Evolutionary conservation across 2,113 vertebrate genomes (phyloP).

Genomic region (Eleginops maclovinus): DNA sequence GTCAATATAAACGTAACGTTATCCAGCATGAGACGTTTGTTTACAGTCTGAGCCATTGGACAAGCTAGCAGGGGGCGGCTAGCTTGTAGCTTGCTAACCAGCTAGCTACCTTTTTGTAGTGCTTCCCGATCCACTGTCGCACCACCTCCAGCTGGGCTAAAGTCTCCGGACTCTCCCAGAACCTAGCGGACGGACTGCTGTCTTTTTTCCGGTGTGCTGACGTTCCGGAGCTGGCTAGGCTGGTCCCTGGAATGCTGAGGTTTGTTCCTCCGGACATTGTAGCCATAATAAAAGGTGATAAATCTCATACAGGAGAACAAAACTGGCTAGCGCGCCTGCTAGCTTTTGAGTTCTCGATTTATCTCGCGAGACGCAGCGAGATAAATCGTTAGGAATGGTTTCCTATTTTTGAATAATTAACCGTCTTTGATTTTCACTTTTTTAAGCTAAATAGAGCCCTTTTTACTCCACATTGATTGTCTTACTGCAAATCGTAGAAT

Average conservation of each 20-base stretch:
- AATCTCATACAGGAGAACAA: constrained; percentile 61
- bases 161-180: constrained; percentile 92
- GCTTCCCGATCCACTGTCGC: constrained; percentile 92
- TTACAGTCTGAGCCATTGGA: constrained; percentile 58
- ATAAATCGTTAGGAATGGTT: constrained; percentile 17
- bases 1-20: background rate
- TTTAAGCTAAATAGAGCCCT: rapidly evolving
- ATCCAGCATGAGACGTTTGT: constrained; percentile 49
- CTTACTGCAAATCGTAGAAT: background rate
- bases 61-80: constrained; percentile 60
- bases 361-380: constrained; percentile 58
- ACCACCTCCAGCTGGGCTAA: constrained; percentile 89
- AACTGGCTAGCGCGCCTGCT: constrained; percentile 73
- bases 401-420: background rate
- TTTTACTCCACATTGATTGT: background rate
- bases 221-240: constrained; percentile 58
- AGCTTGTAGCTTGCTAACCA: constrained; percentile 43
- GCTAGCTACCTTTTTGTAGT: constrained; percentile 93
- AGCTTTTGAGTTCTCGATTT: constrained; percentile 48
- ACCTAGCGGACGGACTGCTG: constrained; percentile 88
- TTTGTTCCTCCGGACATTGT: constrained; percentile 77
- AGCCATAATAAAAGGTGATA: constrained; percentile 66
- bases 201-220: constrained; percentile 86
- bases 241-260: constrained; percentile 66
- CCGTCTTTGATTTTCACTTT: background rate